Evolutionary conservation across 2,888 invertebrate species (phyloP).

Genomic region (Buathra laborator): DNA sequence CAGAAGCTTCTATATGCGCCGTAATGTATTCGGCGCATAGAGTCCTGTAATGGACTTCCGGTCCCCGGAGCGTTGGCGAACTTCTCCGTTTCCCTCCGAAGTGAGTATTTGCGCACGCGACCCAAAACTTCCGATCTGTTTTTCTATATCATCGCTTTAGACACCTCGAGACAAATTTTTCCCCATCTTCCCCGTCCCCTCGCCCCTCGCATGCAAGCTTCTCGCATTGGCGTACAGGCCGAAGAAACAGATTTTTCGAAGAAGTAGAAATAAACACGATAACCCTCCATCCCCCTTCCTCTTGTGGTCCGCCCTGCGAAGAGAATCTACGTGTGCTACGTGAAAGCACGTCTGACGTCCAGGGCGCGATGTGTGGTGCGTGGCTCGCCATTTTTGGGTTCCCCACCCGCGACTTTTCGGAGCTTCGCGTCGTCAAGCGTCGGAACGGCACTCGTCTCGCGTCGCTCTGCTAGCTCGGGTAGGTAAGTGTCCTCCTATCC

Average conservation of each 20-base stretch:
- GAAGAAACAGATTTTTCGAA: conserved; percentile 39
- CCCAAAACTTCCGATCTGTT: conserved; percentile 40
- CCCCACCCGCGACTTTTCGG: conserved; percentile 80
- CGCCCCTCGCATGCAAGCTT: conserved; percentile 47
- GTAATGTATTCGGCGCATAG: not conserved
- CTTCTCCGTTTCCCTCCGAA: not conserved
- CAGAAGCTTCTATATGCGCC: not conserved
- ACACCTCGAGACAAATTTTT: conserved; percentile 15
- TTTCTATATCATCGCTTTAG: conserved; percentile 31
- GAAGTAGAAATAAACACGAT: conserved; percentile 51
- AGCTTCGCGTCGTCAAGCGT: conserved; percentile 69
- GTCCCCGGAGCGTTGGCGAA: not conserved
- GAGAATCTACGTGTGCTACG: conserved; percentile 40
- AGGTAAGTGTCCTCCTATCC: conserved; percentile 81
- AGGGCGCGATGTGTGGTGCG: conserved; percentile 66
- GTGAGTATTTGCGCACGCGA: conserved; percentile 23
- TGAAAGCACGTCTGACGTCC: conserved; percentile 62
- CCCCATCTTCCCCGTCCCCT: not conserved
- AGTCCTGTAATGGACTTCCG: conserved; percentile 28
- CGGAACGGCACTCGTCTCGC: conserved; percentile 83
- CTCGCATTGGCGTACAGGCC: conserved; percentile 61
- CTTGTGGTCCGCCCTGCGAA: conserved; percentile 14
- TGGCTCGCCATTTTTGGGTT: conserved; percentile 85
- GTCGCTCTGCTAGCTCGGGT: conserved; percentile 84
- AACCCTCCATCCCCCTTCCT: conserved; percentile 25